Evolutionary conservation across 2,113 vertebrate genomes (phyloP).

Genomic region (Nothocercus julius): DNA sequence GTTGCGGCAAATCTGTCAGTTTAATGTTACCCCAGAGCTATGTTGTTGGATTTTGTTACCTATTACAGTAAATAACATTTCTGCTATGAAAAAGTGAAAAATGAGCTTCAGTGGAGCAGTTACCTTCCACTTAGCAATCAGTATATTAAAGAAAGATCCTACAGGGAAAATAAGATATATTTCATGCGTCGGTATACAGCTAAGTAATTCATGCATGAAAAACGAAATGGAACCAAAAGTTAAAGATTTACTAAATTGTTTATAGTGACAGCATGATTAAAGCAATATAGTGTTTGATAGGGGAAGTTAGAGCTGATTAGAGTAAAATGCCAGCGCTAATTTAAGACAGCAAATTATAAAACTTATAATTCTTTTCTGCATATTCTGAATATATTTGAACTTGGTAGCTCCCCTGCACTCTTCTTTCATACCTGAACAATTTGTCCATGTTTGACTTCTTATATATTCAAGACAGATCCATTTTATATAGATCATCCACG

Average conservation of each 20-base stretch:
- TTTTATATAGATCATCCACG: background rate
- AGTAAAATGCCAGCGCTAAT: background rate
- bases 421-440: background rate
- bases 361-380: background rate
- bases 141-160: background rate
- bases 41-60: constrained; percentile 35
- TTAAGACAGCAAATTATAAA: background rate
- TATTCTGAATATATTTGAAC: background rate
- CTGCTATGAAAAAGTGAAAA: constrained; percentile 40
- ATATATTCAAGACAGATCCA: background rate
- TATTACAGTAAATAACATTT: constrained; percentile 63
- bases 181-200: background rate
- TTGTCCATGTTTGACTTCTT: background rate
- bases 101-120: constrained; percentile 34
- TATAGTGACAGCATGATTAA: background rate
- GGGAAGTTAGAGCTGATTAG: background rate
- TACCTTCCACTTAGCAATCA: constrained; percentile 46
- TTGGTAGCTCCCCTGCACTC: background rate
- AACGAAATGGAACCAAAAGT: background rate
- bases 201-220: background rate
- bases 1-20: constrained; percentile 20
- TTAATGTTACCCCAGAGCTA: constrained; percentile 40
- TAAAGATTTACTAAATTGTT: background rate
- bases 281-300: background rate
- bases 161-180: background rate